phyloP scores from a whole-genome alignment of 2,888 invertebrate genomes.

The Caenorhabditis sp. region DNA sequence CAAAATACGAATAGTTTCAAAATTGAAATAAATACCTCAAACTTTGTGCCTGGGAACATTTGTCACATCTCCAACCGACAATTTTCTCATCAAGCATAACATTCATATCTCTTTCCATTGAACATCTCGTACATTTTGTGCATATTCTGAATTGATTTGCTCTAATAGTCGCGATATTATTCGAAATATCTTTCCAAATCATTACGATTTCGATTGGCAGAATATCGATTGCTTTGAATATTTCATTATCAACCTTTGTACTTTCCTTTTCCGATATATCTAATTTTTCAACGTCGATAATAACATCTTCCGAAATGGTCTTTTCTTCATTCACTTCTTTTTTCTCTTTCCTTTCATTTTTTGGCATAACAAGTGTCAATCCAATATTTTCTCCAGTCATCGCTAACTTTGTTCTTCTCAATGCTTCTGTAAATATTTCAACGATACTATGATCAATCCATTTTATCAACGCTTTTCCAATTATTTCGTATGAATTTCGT shows the following conservation, averaged over 20 bases:
- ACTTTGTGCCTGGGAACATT: slow-evolving; percentile 7
- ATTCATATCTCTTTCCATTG: not conserved
- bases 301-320: not conserved
- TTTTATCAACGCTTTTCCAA: slow-evolving; percentile 11
- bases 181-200: slow-evolving; percentile 6
- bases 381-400: not conserved
- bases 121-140: slow-evolving; percentile 10
- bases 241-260: not conserved
- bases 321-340: not conserved
- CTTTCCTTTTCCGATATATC: not conserved
- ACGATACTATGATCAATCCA: slow-evolving; percentile 10
- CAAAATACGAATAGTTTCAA: not conserved
- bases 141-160: not conserved
- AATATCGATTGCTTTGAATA: not conserved
- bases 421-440: slow-evolving; percentile 6
- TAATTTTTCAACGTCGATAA: not conserved
- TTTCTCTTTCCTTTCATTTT: not conserved
- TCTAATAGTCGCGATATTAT: slow-evolving; percentile 7
- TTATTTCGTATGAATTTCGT: slow-evolving; percentile 9
- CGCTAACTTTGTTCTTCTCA: not conserved
- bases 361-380: slow-evolving; percentile 4
- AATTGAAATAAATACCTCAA: not conserved
- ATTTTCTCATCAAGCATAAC: not conserved
- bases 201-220: slow-evolving; percentile 1
- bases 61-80: slow-evolving; percentile 8